Conservation (phyloP, 2,113 vertebrate species). For the Speoplatyrhinus poulsoni region DNA sequence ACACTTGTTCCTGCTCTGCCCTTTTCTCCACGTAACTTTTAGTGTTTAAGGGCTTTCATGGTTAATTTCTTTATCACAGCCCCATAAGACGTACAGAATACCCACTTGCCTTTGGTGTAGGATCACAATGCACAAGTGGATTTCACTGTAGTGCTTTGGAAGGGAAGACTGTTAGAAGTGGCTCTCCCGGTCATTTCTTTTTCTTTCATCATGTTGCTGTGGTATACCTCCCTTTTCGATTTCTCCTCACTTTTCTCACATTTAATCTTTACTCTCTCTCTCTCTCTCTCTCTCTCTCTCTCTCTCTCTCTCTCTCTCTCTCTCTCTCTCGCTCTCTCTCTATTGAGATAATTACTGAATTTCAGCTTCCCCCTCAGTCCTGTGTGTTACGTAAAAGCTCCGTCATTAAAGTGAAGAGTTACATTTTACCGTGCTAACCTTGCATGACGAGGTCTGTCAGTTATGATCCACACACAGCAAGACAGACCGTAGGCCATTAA, state of each 20-base stretch:
- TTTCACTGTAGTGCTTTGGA: slow-evolving; percentile 26
- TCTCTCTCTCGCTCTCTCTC: slow-evolving; percentile 32
- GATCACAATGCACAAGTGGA: slow-evolving; percentile 2
- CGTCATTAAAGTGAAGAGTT: slow-evolving; percentile 44
- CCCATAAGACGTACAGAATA: neutral
- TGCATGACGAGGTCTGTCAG: slow-evolving; percentile 12
- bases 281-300: slow-evolving; percentile 16
- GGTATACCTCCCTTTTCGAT: neutral
- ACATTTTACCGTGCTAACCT: slow-evolving; percentile 28
- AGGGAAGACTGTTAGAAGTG: slow-evolving; percentile 29
- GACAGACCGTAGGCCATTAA: slow-evolving; percentile 28
- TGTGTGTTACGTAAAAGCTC: slow-evolving; percentile 42
- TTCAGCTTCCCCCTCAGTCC: slow-evolving; percentile 42
- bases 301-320: slow-evolving; percentile 11
- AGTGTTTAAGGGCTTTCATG: neutral
- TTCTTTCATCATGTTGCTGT: slow-evolving; percentile 53
- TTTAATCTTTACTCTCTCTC: neutral
- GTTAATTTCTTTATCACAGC: neutral
- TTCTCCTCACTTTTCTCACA: too few relatives aligned
- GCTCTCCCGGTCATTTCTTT: slow-evolving; percentile 33
- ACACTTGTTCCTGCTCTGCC: neutral
- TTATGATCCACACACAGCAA: slow-evolving; percentile 2
- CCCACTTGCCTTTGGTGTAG: neutral
- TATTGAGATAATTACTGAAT: slow-evolving; percentile 50
- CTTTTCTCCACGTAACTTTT: neutral